These are phyloP conservation scores for Pterocles orientalis DNA, from an alignment of 2,113 vertebrate species.

Conservation along the genomic window DNA sequence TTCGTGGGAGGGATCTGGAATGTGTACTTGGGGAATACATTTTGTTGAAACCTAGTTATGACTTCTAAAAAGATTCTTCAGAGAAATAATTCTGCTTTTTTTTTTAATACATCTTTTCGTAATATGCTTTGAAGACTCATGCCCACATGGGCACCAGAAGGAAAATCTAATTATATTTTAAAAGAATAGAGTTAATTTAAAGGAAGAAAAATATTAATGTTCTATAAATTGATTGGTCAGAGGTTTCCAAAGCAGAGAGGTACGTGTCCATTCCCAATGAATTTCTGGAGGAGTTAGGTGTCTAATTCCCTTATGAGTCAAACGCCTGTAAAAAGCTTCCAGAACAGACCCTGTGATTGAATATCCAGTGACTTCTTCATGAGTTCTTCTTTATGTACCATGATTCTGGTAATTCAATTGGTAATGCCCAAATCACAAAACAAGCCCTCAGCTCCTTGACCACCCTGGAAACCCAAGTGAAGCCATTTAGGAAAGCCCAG, in stretches of 20 bases:
- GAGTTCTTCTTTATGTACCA: not conserved
- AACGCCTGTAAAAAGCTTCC: not conserved
- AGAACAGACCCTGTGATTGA: not conserved
- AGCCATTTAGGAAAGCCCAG: not conserved
- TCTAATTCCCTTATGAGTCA: not conserved
- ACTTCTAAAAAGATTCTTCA: not conserved
- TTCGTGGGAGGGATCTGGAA: not conserved
- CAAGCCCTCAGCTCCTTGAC: not conserved
- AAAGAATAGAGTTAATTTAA: conserved; percentile 39
- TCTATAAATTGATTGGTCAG: not conserved
- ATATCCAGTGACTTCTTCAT: not conserved
- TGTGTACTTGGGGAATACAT: not conserved
- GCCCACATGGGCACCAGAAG: not conserved
- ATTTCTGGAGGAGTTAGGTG: not conserved
- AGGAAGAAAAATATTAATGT: conserved; percentile 17
- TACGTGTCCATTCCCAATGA: not conserved
- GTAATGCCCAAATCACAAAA: not conserved
- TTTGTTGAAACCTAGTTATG: not conserved
- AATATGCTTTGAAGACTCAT: not conserved
- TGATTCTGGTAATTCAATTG: not conserved
- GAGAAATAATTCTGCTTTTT: not conserved
- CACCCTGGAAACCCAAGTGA: not conserved
- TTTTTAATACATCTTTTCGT: not conserved
- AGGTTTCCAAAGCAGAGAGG: not conserved
- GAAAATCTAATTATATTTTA: conserved; percentile 24